Evolutionary conservation across 2,888 invertebrate species (phyloP), one percentile per base, ranked within the genome.

Genomic region (Phaonia tiefii): DNA sequence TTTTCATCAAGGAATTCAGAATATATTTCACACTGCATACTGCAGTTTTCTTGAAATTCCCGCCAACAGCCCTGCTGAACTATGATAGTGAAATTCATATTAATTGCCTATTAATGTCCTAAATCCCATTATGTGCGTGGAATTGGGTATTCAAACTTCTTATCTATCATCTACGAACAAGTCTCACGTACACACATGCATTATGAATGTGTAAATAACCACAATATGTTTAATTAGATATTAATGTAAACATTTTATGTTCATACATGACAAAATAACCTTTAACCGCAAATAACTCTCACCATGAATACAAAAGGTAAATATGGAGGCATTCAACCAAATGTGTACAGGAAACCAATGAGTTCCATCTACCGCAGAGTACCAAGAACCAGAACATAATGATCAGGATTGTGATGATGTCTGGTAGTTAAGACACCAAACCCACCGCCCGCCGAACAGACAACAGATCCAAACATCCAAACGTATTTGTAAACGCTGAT

Each of bases 161-260:
- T n/a, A n/a, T n/a, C n/a, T n/a, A n/a, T n/a, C n/a, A n/a, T n/a
- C n/a, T n/a, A n/a, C n/a, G n/a, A n/a, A n/a, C n/a, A n/a, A n/a
- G n/a, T n/a, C n/a, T n/a, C n/a, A n/a, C n/a, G n/a, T n/a, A n/a
- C n/a, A n/a, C n/a, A n/a, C n/a, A n/a, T n/a, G n/a, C n/a, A n/a
- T n/a, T n/a, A n/a, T n/a, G n/a, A n/a, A n/a, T n/a, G n/a, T n/a
- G n/a, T n/a, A n/a, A n/a, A n/a, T n/a, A n/a, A n/a, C n/a, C n/a
- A n/a, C n/a, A 42, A 63, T 42, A 63, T 20, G 39, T 42, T 63
- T 42, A 63, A 63, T 63, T 63, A 63, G 39, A 63, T 22, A 42
- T 63, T 63, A 39, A 63, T 42, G 54, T 63, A 63, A 63, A 17
- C 22, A 10, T 63, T 10, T 39, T 22, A 20, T 51, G 51, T 20